Base-by-base conservation (phyloP, 2,797 vertebrate genomes). In the Fratercula arctica region DNA sequence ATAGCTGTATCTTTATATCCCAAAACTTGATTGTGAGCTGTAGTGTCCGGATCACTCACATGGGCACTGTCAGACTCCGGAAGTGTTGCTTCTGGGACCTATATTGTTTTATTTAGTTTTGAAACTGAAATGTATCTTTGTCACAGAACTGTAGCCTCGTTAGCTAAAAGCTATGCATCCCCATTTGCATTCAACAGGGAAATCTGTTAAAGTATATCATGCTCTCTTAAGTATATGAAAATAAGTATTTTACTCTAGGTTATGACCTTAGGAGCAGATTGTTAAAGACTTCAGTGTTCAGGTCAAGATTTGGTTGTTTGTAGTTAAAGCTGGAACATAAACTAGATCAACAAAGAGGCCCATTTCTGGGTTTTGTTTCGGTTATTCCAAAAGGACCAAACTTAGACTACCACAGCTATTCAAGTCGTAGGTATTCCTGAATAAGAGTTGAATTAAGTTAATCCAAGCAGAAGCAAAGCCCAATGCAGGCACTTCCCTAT, bases 401-500 rank as follows among this genome's bases (percentile, higher is more conserved):
- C 15, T 59, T 35, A 16, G 26, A 75, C 7, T 15, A 86, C 46
- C 21, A 45, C 21, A 54, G n/a, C 35, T 73, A 37, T 20, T 70
- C 43, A 60, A 83, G 72, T 31, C 11, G 8, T 3, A 72, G 19
- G 19, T 51, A 63, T 6, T 86, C 24, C 73, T 77, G 48, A 87
- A 39, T 26, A 11, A 75, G 19, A 75, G 6, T 0, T 59, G 57
- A 84, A 72, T 43, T 20, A 70, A 77, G 37, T 25, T 60, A 33
- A 74, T 70, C 37, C 61, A 86, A 68, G 54, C 35, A 85, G 67
- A 92, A 91, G 69, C 8, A 51, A 76, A 94, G 37, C 41, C 69
- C 43, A 33, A 39, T 6, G 18, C 9, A 74, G 41, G 53, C 11
- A 64, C 53, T 33, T 77, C 2, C 1, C 37, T 0, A 0, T 43